Evolutionary conservation across 1,140 invertebrate genomes (phyloP).

Genomic region (Leptoteleia sp.): DNA sequence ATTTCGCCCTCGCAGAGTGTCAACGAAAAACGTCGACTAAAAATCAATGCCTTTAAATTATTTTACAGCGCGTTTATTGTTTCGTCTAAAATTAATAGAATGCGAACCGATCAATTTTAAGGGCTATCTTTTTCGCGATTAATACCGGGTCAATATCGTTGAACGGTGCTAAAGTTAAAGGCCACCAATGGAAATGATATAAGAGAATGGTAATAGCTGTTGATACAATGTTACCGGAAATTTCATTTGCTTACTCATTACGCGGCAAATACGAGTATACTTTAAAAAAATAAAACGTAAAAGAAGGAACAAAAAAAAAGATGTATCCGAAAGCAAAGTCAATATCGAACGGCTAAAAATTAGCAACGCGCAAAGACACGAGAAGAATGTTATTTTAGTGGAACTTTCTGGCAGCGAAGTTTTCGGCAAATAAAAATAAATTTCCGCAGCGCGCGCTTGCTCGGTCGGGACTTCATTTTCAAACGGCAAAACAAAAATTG

Average conservation of each 20-base stretch:
- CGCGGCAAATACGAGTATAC: constrained; percentile 3
- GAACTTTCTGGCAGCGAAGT: background rate
- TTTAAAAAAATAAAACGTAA: too few relatives aligned
- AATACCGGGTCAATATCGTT: constrained; percentile 3
- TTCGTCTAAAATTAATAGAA: too few relatives aligned
- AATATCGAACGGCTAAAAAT: constrained; percentile 28
- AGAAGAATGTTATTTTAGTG: constrained; percentile 27
- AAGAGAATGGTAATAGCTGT: constrained; percentile 17
- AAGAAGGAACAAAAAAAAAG: too few relatives aligned
- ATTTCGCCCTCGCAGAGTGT: constrained; percentile 33
- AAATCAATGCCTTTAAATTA: constrained; percentile 23
- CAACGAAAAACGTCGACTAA: constrained; percentile 7
- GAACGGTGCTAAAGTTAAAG: background rate
- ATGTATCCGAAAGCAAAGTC: constrained; percentile 19
- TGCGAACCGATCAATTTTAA: too few relatives aligned
- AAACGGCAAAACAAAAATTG: constrained; percentile 23
- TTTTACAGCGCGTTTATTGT: too few relatives aligned
- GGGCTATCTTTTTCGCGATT: background rate
- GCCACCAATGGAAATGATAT: background rate
- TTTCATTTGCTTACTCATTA: constrained; percentile 26
- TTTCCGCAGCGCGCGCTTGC: background rate
- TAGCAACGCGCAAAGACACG: constrained; percentile 8
- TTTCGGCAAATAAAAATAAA: constrained; percentile 25
- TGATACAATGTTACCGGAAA: constrained; percentile 21
- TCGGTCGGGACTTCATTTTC: background rate